Percentiles rank a stretch among this genome's conserved stretches.
Conservation (phyloP, 1,140 invertebrate species). For the Planococcus citri region DNA sequence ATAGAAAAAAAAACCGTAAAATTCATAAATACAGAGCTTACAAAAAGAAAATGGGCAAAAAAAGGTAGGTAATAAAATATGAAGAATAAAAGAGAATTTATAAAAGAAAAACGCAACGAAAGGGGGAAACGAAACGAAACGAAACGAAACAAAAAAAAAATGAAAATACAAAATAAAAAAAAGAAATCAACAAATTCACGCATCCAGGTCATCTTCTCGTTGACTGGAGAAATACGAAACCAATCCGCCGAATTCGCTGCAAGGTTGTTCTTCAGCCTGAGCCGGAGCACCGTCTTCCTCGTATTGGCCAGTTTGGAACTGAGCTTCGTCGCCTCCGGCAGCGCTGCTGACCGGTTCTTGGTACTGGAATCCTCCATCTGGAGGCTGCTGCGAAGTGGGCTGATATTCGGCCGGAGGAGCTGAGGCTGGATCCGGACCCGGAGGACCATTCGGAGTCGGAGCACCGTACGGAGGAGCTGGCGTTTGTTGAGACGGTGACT, state of each 20-base stretch:
- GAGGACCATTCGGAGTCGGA: not conserved
- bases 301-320: not conserved
- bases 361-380: not conserved
- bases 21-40: no score
- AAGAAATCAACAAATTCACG: conserved; percentile 24
- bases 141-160: not conserved
- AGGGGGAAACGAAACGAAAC: no score
- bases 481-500: conserved; percentile 32
- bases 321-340: conserved; percentile 18
- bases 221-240: conserved; percentile 81
- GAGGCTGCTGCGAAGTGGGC: conserved; percentile 31
- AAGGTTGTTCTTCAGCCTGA: conserved; percentile 32
- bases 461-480: conserved; percentile 24
- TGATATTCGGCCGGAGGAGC: conserved; percentile 26
- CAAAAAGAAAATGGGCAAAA: no score
- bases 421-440: no score
- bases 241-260: conserved; percentile 64
- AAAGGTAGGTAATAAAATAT: no score
- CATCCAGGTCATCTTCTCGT: conserved; percentile 44
- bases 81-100: no score
- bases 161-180: not conserved
- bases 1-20: no score
- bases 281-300: not conserved
- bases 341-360: conserved; percentile 13
- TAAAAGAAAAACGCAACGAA: not conserved